phyloP scores from a whole-genome alignment of 2,888 invertebrate genomes.

The Drosophila maculinotata region DNA sequence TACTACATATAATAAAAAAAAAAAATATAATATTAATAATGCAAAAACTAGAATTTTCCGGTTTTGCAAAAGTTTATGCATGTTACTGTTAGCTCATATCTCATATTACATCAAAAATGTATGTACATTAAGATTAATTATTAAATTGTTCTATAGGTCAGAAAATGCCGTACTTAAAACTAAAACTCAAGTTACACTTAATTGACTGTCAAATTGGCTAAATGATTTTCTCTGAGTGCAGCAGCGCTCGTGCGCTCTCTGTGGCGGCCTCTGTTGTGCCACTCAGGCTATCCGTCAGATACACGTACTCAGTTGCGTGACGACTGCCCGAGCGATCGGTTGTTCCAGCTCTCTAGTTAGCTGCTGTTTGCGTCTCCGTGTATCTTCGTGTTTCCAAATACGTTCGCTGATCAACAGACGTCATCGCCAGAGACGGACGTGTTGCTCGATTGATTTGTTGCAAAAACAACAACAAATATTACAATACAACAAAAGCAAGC shows the following conservation, averaged over 20 bases:
- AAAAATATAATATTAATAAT: too few species aligned
- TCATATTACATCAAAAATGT: not conserved
- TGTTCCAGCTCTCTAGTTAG: slow-evolving; percentile 39
- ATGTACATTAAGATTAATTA: not conserved
- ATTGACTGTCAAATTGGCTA: not conserved
- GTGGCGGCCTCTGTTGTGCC: not conserved
- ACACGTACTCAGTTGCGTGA: slow-evolving; percentile 51
- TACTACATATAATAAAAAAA: too few species aligned
- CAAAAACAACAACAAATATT: slow-evolving; percentile 33
- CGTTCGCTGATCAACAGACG: slow-evolving; percentile 60
- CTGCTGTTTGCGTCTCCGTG: slow-evolving; percentile 21
- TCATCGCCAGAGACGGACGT: slow-evolving; percentile 72
- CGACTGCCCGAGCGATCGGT: slow-evolving; percentile 69
- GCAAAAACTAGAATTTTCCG: too few species aligned
- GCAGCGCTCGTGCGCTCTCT: slow-evolving; percentile 14
- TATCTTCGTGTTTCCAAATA: slow-evolving; percentile 41
- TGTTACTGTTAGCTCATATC: too few species aligned
- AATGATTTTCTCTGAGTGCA: slow-evolving; percentile 20
- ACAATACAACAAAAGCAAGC: slow-evolving; percentile 9
- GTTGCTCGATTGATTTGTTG: slow-evolving; percentile 68
- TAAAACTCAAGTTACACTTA: not conserved
- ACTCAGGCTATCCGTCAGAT: slow-evolving; percentile 15
- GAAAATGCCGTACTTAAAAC: not conserved
- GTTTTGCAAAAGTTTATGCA: too few species aligned
- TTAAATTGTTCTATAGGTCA: not conserved